Base-by-base conservation (phyloP, 2,113 vertebrate genomes). In the Oncorhynchus keta region DNA sequence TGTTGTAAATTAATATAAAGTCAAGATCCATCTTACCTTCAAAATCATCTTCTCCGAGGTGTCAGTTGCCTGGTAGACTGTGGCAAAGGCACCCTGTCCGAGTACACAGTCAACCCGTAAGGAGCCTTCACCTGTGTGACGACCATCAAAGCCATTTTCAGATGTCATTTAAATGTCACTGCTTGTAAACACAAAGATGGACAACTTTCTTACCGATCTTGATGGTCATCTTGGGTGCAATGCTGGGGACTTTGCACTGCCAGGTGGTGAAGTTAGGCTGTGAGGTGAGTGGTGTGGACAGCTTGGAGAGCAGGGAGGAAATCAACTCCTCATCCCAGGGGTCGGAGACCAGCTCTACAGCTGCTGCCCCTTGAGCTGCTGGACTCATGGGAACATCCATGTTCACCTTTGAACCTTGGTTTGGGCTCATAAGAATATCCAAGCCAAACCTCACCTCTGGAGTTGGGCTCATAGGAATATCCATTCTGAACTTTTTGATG, bases 11-110 rank as follows among this genome's bases (percentile, higher is more conserved):
- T 16, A 68, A 18, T 6, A 57, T 35, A 26, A 61, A 57, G 8
- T 22, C 16, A 18, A 5, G 28, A 9, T 57, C 45, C 49, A 72
- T 67, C 71, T 90, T 73, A 98, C 98, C 95, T 99, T 99, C 28
- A 99, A 79, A 71, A 93, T 79, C 28, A 95, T 91, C 84, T 94
- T 96, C 74, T 94, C 88, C 0, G 93, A 94, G 62, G 89, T 94
- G 72, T 95, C 88, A 0, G 93, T 94, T 4, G 94, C 96, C 88
- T 97, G 95, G 86, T 95, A 99, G 5, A 98, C 96, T 0, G 94
- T 95, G 0, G 96, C 97, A 75, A 98, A 99, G 20, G 97, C 96
- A n/a, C 98, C 98, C 80, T 95, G 80, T 73, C 97, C 98, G 3
- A 95, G 85, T 77, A 99, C 62, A n/a, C 89, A 88, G 78, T 96